These are phyloP conservation scores for Calidris pygmaea DNA, from an alignment of 2,113 vertebrate species.

Conservation along the genomic window DNA sequence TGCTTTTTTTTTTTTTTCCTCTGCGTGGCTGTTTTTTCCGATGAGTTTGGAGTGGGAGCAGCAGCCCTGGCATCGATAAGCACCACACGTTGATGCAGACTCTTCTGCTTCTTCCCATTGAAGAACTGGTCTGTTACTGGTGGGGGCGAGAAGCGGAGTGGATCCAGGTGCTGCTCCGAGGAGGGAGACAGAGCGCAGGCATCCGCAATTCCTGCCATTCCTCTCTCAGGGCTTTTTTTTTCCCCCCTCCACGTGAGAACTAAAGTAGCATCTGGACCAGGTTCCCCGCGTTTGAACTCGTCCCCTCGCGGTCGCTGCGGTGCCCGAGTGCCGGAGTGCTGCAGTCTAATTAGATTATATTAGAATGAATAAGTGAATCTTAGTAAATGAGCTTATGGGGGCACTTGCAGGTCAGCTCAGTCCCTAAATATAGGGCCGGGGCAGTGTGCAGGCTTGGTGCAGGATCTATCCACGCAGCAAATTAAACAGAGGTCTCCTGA, in stretches of 20 bases:
- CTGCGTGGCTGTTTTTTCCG: fast-evolving
- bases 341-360: constrained; percentile 50
- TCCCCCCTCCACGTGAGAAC: fast-evolving
- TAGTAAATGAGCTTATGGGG: constrained; percentile 52
- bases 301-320: background rate
- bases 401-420: background rate
- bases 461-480: background rate
- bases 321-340: background rate
- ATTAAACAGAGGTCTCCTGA: background rate
- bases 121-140: background rate
- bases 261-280: background rate
- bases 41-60: background rate
- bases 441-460: background rate
- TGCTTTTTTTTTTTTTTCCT: background rate
- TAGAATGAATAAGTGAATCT: constrained; percentile 57
- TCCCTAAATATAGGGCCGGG: constrained; percentile 43
- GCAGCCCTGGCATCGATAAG: fast-evolving
- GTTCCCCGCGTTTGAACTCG: background rate
- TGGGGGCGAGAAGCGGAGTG: background rate
- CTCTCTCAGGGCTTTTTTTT: background rate
- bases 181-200: background rate
- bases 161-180: background rate
- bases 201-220: background rate
- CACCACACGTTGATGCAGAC: fast-evolving
- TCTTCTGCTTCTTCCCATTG: background rate